Conservation (phyloP, 1,140 invertebrate species). For the Tenebrio molitor region DNA sequence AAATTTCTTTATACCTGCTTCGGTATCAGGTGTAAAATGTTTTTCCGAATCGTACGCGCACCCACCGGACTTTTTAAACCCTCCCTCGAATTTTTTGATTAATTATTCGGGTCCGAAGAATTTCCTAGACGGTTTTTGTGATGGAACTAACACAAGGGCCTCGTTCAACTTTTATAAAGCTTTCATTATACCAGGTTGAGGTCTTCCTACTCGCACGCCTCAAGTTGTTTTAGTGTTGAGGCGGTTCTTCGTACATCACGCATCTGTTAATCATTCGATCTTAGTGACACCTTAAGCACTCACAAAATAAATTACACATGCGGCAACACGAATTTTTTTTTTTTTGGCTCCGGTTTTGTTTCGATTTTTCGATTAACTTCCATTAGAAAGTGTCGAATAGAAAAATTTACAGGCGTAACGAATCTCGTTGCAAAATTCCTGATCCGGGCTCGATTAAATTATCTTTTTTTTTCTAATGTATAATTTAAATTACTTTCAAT, state of each 20-base stretch:
- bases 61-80: constrained; percentile 45
- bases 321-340: neutral
- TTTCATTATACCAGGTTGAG: constrained; percentile 22
- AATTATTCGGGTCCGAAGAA: constrained; percentile 5
- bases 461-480: constrained; percentile 4
- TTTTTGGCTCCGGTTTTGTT: neutral
- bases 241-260: constrained; percentile 33
- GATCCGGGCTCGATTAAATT: constrained; percentile 23
- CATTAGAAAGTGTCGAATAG: constrained; percentile 34
- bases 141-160: constrained; percentile 20
- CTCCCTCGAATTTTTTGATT: constrained; percentile 25
- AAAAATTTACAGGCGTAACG: constrained; percentile 34
- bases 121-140: constrained; percentile 7
- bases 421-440: constrained; percentile 33
- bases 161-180: constrained; percentile 19
- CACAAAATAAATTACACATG: constrained; percentile 6
- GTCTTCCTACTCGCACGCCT: constrained; percentile 5
- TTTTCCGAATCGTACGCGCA: constrained; percentile 48
- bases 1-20: constrained; percentile 53
- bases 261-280: constrained; percentile 32
- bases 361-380: neutral
- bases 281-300: constrained; percentile 26
- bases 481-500: constrained; percentile 31
- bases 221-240: constrained; percentile 31
- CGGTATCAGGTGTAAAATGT: constrained; percentile 55